These are phyloP conservation scores for Amiota minor DNA, from an alignment of 2,888 invertebrate genomes.

Conservation along the genomic window DNA sequence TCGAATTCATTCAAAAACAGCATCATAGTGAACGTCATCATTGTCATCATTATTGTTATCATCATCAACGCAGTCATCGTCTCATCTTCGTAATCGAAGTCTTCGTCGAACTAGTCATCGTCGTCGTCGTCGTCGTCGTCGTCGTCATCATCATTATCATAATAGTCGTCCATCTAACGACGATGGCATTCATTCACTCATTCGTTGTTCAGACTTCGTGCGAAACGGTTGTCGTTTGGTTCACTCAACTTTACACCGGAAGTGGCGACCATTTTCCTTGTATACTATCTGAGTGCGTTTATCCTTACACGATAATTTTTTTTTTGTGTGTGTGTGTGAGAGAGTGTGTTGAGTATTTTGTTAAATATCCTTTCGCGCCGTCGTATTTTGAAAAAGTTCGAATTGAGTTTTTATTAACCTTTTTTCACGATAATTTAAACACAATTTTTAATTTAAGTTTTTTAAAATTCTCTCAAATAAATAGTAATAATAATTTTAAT, in stretches of 20 bases:
- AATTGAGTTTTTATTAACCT: neutral
- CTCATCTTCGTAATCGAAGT: too few species aligned
- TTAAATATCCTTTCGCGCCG: slow-evolving; percentile 62
- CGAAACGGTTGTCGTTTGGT: slow-evolving; percentile 52
- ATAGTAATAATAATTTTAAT: too few species aligned
- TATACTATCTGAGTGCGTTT: slow-evolving; percentile 38
- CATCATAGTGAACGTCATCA: too few species aligned
- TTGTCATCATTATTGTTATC: too few species aligned
- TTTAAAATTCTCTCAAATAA: neutral
- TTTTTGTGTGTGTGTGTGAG: slow-evolving; percentile 35
- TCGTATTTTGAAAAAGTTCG: slow-evolving; percentile 50
- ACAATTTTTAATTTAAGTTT: slow-evolving; percentile 22
- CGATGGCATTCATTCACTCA: slow-evolving; percentile 42
- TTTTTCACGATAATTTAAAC: neutral
- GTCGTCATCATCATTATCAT: neutral
- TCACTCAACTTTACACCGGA: slow-evolving; percentile 46
- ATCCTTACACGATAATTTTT: neutral
- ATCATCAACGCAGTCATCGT: too few species aligned
- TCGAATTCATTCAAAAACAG: too few species aligned
- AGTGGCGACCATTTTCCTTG: slow-evolving; percentile 39
- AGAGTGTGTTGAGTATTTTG: slow-evolving; percentile 26
- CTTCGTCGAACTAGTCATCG: neutral
- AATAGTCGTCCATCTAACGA: neutral
- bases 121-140: neutral
- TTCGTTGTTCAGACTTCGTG: slow-evolving; percentile 60